phyloP scores from a whole-genome alignment of 2,797 vertebrate species.

The Gephyroberyx darwinii region DNA sequence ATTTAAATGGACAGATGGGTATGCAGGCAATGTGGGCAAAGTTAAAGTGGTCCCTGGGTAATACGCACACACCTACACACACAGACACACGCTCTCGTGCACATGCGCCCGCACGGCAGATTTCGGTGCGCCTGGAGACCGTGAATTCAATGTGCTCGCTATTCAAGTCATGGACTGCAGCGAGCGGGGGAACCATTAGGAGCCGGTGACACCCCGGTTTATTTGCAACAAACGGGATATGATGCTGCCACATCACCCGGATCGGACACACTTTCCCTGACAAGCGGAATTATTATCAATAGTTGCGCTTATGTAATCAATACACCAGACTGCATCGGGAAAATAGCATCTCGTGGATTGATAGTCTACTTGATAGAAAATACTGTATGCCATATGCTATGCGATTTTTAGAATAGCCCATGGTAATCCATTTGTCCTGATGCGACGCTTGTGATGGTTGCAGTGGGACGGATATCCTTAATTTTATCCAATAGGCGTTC shows the following conservation, averaged over 20 bases:
- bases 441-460: slow-evolving; percentile 70
- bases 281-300: slow-evolving; percentile 58
- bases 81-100: slow-evolving; percentile 22
- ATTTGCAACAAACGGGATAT: slow-evolving; percentile 63
- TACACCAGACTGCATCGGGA: slow-evolving; percentile 46
- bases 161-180: slow-evolving; percentile 78
- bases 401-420: slow-evolving; percentile 56
- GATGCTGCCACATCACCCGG: slow-evolving; percentile 44
- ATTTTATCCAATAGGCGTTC: slow-evolving; percentile 64
- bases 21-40: slow-evolving; percentile 65
- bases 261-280: slow-evolving; percentile 53
- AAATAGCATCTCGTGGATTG: slow-evolving; percentile 37
- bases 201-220: slow-evolving; percentile 63
- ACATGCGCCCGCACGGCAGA: slow-evolving; percentile 28
- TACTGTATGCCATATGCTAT: slow-evolving; percentile 54
- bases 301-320: slow-evolving; percentile 67
- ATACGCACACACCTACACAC: slow-evolving; percentile 34
- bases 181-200: slow-evolving; percentile 65
- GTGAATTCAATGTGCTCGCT: slow-evolving; percentile 69
- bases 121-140: slow-evolving; percentile 56
- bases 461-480: slow-evolving; percentile 71
- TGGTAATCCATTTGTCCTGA: slow-evolving; percentile 61
- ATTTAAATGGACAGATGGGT: slow-evolving; percentile 63
- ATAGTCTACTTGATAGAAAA: slow-evolving; percentile 45
- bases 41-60: slow-evolving; percentile 71